phyloP scores from a whole-genome alignment of 2,797 vertebrate species.

The Silurus aristotelis region DNA sequence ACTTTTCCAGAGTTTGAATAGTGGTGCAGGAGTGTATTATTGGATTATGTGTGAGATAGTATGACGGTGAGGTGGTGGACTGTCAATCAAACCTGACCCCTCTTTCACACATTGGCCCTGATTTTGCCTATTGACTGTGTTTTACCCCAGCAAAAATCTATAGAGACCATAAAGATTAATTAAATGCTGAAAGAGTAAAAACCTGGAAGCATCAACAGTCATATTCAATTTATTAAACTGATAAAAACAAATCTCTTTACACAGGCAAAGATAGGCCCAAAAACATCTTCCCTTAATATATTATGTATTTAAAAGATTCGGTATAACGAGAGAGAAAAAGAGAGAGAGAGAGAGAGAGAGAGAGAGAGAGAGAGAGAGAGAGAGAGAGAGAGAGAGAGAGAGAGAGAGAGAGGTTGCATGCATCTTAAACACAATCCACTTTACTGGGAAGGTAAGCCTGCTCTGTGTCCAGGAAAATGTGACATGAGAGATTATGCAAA shows the following conservation, averaged over 20 bases:
- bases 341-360: no score
- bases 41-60: constrained; percentile 24
- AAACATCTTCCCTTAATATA: background rate
- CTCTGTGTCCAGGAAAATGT: background rate
- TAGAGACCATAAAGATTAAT: constrained; percentile 5
- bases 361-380: background rate
- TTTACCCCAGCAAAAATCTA: constrained; percentile 13
- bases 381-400: background rate
- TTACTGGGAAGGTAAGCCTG: background rate
- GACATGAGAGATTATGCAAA: constrained; percentile 11
- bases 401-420: background rate
- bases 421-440: constrained; percentile 2
- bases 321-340: background rate
- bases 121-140: background rate
- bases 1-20: constrained; percentile 52
- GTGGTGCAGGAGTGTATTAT: constrained; percentile 20
- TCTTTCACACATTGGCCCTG: constrained; percentile 15
- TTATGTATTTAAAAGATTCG: constrained; percentile 10
- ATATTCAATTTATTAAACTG: background rate
- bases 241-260: no score
- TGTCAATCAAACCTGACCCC: constrained; percentile 49
- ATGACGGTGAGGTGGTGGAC: constrained; percentile 36
- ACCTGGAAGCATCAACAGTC: background rate
- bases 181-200: background rate
- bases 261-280: background rate